Evolutionary conservation across 2,888 invertebrate species (phyloP).

Genomic region (Athrips mouffetella): DNA sequence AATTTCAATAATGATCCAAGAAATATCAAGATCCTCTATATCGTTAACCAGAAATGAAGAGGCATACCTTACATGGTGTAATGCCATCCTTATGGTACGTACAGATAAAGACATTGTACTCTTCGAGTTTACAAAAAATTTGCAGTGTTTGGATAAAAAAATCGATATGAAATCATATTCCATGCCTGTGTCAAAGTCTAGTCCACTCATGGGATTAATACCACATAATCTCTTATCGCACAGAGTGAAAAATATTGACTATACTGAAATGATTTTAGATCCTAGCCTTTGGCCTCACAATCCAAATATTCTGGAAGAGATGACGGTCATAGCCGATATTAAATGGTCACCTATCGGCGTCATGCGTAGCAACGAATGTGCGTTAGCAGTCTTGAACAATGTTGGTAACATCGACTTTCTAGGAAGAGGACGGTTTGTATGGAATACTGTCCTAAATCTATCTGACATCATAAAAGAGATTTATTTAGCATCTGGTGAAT

Average conservation of each 20-base stretch:
- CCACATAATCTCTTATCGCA: constrained; percentile 34
- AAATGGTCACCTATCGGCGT: constrained; percentile 53
- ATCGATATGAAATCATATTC: constrained; percentile 44
- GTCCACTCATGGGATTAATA: constrained; percentile 46
- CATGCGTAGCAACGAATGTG: constrained; percentile 32
- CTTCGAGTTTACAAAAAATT: constrained; percentile 8
- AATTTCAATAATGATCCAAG: constrained; percentile 43
- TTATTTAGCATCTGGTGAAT: constrained; percentile 21
- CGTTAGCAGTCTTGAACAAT: constrained; percentile 55
- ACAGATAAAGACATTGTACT: constrained; percentile 42
- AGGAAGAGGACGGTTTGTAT: constrained; percentile 32
- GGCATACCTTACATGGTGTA: constrained; percentile 42
- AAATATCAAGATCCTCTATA: constrained; percentile 46
- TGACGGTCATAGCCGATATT: constrained; percentile 39
- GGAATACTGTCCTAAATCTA: constrained; percentile 42
- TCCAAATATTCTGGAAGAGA: constrained; percentile 43
- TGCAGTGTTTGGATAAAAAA: constrained; percentile 47
- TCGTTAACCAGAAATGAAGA: constrained; percentile 46
- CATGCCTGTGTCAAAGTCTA: constrained; percentile 41
- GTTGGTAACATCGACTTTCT: constrained; percentile 55
- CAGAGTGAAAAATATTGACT: constrained; percentile 46
- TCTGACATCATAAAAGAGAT: constrained; percentile 36
- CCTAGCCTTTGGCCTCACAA: constrained; percentile 61
- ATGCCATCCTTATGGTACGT: constrained; percentile 43
- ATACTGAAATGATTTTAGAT: constrained; percentile 53